phyloP scores from a whole-genome alignment of 1,140 invertebrate species.

The Trichonephila clavipes region DNA sequence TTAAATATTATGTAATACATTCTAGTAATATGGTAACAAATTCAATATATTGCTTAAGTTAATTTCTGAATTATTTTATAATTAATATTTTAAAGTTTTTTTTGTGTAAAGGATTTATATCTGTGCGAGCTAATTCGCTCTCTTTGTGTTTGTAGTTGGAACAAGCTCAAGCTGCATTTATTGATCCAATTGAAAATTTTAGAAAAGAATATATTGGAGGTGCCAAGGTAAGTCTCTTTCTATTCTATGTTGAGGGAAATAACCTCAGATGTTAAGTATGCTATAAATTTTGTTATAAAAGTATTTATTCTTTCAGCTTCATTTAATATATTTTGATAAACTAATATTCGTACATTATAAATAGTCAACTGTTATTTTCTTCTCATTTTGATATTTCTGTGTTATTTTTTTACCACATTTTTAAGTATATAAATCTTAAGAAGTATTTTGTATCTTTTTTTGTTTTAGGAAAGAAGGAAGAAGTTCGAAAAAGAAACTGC shows the following conservation, averaged over 20 bases:
- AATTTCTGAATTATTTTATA: too few relatives aligned
- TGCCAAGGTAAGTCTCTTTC: constrained; percentile 87
- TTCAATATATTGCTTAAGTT: too few relatives aligned
- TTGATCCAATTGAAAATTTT: constrained; percentile 94
- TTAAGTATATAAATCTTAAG: too few relatives aligned
- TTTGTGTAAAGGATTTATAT: background rate
- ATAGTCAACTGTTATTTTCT: too few relatives aligned
- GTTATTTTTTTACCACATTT: too few relatives aligned
- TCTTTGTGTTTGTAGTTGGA: constrained; percentile 86
- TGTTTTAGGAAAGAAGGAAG: constrained; percentile 92
- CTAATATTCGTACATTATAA: too few relatives aligned
- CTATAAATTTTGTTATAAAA: background rate
- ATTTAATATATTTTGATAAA: background rate
- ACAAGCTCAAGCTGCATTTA: constrained; percentile 93
- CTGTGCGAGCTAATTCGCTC: background rate
- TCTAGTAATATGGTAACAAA: too few relatives aligned
- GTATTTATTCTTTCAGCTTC: background rate
- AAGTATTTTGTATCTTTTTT: background rate
- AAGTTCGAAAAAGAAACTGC: constrained; percentile 98
- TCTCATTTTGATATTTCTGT: too few relatives aligned
- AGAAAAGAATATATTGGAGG: constrained; percentile 96
- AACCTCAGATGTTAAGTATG: background rate
- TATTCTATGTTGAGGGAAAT: background rate
- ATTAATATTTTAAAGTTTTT: too few relatives aligned
- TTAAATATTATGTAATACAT: too few relatives aligned